These are phyloP conservation scores for Linnaemya tessellans DNA, from an alignment of 2,888 invertebrate species.

Conservation along the genomic window DNA sequence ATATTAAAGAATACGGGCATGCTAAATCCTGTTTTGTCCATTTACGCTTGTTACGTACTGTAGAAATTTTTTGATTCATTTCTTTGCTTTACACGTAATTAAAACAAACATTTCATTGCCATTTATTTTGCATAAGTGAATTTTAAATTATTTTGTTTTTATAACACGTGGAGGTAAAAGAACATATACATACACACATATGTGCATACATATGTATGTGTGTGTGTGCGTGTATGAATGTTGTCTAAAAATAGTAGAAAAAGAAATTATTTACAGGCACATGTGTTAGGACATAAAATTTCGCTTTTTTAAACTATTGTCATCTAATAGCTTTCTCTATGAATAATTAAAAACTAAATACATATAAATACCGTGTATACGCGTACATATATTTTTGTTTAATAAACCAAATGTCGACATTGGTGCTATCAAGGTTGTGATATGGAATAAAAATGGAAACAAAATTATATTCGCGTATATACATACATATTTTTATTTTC, in stretches of 20 bases:
- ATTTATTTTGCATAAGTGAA: not conserved
- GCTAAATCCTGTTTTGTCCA: no score
- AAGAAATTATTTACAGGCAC: constrained; percentile 2
- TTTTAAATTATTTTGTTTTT: constrained; percentile 8
- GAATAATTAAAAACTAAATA: constrained; percentile 20
- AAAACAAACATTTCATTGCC: not conserved
- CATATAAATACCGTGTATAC: not conserved
- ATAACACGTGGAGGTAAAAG: not conserved
- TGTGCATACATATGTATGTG: no score
- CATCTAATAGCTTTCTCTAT: constrained; percentile 1
- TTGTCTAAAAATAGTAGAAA: not conserved
- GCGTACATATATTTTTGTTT: not conserved
- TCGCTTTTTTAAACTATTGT: not conserved
- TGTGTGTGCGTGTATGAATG: no score
- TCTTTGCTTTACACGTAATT: not conserved
- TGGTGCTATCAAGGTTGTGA: constrained; percentile 45
- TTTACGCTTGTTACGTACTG: no score
- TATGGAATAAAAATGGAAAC: not conserved
- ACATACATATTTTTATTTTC: not conserved
- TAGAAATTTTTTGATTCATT: not conserved
- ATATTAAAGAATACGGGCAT: no score
- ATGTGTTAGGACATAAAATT: not conserved
- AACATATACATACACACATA: not conserved
- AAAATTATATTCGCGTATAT: not conserved
- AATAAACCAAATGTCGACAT: constrained; percentile 45